Evolutionary conservation across 2,113 vertebrate genomes (phyloP), one percentile per base, ranked within the genome.

Genomic region (Apteryx owenii): DNA sequence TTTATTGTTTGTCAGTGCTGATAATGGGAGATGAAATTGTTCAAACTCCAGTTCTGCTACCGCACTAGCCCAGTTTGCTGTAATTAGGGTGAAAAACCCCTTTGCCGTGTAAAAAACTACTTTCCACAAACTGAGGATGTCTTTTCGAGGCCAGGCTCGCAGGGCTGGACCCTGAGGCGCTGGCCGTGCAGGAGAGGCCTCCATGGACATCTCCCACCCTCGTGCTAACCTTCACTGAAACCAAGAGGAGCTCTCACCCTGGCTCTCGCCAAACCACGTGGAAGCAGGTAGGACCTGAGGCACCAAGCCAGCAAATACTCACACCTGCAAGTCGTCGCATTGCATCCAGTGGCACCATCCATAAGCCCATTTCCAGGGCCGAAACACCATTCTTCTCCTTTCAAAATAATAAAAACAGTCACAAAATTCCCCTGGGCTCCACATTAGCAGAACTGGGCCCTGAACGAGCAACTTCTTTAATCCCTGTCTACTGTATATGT

Each of bases 161-260:
- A 38, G 42, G 26, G 33, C 40, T 17, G 17, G 58, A 20, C 19
- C 10, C 26, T 72, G 58, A 20, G 78, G 44, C 19, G 79, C 19
- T 87, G 48, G 13, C 58, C 81, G 36, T 22, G 81, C 22, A 21
- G 36, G 3, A 53, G 0, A 11, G 2, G 4, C 33, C 66, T 58
- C 1, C 36, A 18, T n/a, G 54, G 50, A 48, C 53, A 81, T 36
- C n/a, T 28, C 46, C n/a, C 53, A 8, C 7, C 20, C 4, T 72
- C 42, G 10, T 2, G 53, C 23, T 83, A 26, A 12, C 23, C 66
- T 66, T 70, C 26, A 8, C 5, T 23, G 5, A 78, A 20, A 7
- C 14, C 16, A 16, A 2, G 26, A 16, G 40, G 13, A 60, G 3
- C 12, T 58, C 10, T 60, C 31, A 1, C 0, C 6, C 46, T 21